Percentiles rank a stretch among this genome's conserved stretches.
These are phyloP conservation scores for Chaetodon auriga DNA, from an alignment of 2,113 vertebrate genomes.

Conservation along the genomic window DNA sequence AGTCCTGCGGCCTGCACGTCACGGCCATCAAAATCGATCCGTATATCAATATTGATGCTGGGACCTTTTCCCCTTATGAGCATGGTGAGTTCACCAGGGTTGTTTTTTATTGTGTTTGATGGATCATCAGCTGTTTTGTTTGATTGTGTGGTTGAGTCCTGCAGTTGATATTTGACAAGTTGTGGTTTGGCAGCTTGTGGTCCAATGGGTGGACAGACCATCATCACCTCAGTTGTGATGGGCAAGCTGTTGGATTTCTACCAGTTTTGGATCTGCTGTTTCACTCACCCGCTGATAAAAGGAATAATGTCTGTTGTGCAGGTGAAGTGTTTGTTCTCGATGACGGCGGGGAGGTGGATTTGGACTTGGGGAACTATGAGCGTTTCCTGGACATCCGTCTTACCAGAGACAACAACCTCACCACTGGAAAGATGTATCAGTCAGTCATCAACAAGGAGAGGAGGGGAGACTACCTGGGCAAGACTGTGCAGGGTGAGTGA, in stretches of 20 bases:
- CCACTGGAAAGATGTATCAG: slow-evolving; percentile 98
- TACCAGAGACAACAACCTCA: slow-evolving; percentile 96
- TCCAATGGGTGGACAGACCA: no score
- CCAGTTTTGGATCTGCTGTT: not conserved
- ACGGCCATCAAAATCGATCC: slow-evolving; percentile 98
- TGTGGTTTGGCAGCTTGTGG: not conserved
- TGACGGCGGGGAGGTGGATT: slow-evolving; percentile 96
- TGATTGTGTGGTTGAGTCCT: not conserved
- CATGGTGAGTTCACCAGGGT: slow-evolving; percentile 85
- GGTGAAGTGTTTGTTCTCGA: slow-evolving; percentile 97
- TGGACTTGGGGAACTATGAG: slow-evolving; percentile 98
- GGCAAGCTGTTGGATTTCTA: not conserved
- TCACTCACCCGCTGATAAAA: not conserved
- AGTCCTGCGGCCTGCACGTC: slow-evolving; percentile 95
- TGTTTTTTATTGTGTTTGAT: not conserved
- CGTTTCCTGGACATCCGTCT: slow-evolving; percentile 97
- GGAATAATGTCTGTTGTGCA: slow-evolving; percentile 60
- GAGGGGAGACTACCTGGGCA: slow-evolving; percentile 96
- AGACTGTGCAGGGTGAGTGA: slow-evolving; percentile 87
- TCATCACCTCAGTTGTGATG: not conserved
- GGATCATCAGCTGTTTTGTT: not conserved
- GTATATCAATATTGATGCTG: slow-evolving; percentile 98
- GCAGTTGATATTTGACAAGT: not conserved
- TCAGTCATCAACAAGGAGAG: slow-evolving; percentile 98
- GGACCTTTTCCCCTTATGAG: slow-evolving; percentile 97